Conservation (phyloP, 2,113 vertebrate genomes). For the Oreocharis arfaki region DNA sequence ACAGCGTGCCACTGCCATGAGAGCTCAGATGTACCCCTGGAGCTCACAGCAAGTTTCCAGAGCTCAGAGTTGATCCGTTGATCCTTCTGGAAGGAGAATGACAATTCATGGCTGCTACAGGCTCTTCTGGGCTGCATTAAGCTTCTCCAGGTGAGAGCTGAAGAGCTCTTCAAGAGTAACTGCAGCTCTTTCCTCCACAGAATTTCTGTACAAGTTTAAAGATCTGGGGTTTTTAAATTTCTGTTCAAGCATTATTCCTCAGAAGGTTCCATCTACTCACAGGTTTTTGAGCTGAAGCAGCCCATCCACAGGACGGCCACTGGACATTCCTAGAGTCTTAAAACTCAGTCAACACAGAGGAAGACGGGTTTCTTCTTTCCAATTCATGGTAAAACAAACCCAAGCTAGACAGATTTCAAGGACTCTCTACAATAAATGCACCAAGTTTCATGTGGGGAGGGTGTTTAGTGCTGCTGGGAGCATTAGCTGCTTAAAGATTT, state of each 20-base stretch:
- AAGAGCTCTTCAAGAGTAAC: neutral
- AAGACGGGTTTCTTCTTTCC: neutral
- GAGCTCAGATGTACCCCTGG: neutral
- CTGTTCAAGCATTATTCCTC: neutral
- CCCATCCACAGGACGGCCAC: neutral
- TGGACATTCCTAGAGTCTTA: neutral
- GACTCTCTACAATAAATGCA: neutral
- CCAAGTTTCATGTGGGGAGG: neutral
- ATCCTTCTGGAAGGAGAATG: neutral
- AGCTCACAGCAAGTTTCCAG: neutral
- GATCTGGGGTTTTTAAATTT: fast-evolving
- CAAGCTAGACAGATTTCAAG: neutral
- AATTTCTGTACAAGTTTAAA: neutral
- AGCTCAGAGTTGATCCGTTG: neutral
- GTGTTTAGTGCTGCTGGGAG: neutral
- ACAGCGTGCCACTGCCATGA: neutral
- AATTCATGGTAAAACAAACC: neutral
- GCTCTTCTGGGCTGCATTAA: neutral
- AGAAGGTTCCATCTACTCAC: neutral
- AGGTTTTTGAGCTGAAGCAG: neutral
- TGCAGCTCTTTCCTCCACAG: neutral
- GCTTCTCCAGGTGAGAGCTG: neutral
- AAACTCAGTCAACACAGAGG: neutral
- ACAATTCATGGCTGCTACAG: neutral
- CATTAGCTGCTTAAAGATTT: conserved; percentile 50